A percentile compares a stretch with the other conserved stretches of the same genome.
These are phyloP conservation scores for Pantherophis vulpinus DNA, from an alignment of 2,797 vertebrate genomes.

Conservation along the genomic window DNA sequence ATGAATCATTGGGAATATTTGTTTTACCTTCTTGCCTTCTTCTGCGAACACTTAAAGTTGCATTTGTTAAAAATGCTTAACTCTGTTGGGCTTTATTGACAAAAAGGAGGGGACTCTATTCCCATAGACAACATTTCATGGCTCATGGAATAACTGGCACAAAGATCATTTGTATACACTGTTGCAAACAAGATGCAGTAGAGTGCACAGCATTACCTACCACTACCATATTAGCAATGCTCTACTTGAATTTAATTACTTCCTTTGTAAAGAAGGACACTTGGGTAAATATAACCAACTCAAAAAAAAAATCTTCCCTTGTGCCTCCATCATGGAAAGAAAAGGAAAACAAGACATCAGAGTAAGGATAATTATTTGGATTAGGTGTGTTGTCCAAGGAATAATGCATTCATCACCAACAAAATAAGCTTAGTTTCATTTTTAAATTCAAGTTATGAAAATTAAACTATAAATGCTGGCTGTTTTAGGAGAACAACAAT, in stretches of 20 bases:
- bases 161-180: slow-evolving; percentile 31
- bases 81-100: neutral
- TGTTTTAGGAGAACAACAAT: neutral
- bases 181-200: slow-evolving; percentile 52
- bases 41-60: neutral
- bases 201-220: slow-evolving; percentile 35
- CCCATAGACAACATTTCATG: slow-evolving; percentile 22
- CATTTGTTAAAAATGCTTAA: neutral
- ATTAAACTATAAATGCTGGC: neutral
- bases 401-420: slow-evolving; percentile 1
- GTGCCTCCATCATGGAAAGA: slow-evolving; percentile 35
- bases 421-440: slow-evolving; percentile 13
- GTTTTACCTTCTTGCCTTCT: neutral
- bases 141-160: slow-evolving; percentile 31
- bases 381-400: slow-evolving; percentile 20
- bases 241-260: slow-evolving; percentile 49
- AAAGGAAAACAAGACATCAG: slow-evolving; percentile 6
- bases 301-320: slow-evolving; percentile 9
- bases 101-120: neutral
- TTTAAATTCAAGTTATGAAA: slow-evolving; percentile 29
- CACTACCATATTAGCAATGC: slow-evolving; percentile 41
- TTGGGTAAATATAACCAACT: slow-evolving; percentile 42
- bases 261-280: slow-evolving; percentile 45
- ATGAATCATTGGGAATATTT: neutral
- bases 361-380: slow-evolving; percentile 30